phyloP scores from a whole-genome alignment of 1,140 invertebrate genomes.

The Neodiprion lecontei region DNA sequence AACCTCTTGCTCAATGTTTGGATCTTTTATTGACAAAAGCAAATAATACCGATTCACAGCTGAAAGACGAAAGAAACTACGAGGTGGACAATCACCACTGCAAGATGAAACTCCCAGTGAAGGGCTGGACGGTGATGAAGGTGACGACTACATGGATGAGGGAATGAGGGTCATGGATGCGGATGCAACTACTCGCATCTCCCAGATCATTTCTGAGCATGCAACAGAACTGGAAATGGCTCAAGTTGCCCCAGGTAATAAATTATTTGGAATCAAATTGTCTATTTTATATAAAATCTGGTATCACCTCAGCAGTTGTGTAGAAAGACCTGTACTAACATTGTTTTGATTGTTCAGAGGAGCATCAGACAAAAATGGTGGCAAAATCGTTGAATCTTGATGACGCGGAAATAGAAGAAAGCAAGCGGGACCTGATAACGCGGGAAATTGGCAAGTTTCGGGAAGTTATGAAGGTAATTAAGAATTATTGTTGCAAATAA shows the following conservation, averaged over 20 bases:
- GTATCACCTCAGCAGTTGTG: neutral
- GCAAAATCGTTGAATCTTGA: constrained; percentile 71
- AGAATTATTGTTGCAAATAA: constrained; percentile 30
- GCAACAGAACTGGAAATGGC: constrained; percentile 77
- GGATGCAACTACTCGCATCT: constrained; percentile 76
- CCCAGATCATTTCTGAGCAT: constrained; percentile 82
- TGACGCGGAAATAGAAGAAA: constrained; percentile 92
- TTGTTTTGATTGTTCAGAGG: constrained; percentile 55
- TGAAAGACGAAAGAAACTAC: constrained; percentile 67
- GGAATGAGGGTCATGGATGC: constrained; percentile 77
- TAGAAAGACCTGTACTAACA: neutral
- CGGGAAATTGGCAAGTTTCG: constrained; percentile 96
- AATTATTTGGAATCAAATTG: constrained; percentile 1
- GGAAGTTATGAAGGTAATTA: constrained; percentile 93
- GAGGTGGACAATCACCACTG: constrained; percentile 64
- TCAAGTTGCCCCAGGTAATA: constrained; percentile 56
- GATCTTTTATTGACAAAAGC: too few relatives aligned
- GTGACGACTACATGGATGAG: constrained; percentile 82
- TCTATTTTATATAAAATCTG: constrained; percentile 9
- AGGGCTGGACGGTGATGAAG: constrained; percentile 58
- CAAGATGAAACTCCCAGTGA: constrained; percentile 67
- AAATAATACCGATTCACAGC: constrained; percentile 45
- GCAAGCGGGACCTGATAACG: constrained; percentile 94
- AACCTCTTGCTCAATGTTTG: neutral
- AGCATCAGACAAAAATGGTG: constrained; percentile 66